Percentiles rank a stretch among this genome's conserved stretches.
phyloP scores from a whole-genome alignment of 2,113 vertebrate species.

The Pycnonotus jocosus region DNA sequence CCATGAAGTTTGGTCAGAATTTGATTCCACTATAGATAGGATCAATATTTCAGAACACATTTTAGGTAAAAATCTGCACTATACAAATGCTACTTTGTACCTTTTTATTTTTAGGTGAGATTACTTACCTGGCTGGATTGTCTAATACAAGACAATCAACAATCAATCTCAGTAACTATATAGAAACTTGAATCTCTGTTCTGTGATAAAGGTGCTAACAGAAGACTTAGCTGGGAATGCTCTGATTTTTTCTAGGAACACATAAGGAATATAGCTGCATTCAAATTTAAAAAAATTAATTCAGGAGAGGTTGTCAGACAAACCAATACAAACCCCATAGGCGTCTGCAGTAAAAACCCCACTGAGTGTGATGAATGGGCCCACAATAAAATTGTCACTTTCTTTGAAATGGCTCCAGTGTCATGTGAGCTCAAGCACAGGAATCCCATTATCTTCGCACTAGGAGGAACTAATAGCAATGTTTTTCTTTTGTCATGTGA shows the following conservation, averaged over 20 bases:
- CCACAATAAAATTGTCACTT: background rate
- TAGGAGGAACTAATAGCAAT: background rate
- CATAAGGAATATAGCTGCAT: background rate
- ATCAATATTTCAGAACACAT: background rate
- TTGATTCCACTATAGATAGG: background rate
- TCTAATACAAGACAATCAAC: background rate
- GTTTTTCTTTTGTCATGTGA: background rate
- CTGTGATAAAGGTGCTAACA: background rate
- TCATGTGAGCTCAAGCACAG: background rate
- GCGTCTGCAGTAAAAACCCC: background rate
- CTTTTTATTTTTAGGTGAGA: background rate
- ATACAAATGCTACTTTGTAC: background rate
- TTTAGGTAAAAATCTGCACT: background rate
- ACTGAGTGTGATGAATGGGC: background rate
- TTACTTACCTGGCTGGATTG: background rate
- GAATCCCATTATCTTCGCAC: background rate
- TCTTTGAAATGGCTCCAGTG: background rate
- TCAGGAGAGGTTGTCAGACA: background rate
- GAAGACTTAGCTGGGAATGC: background rate
- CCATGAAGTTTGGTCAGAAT: background rate
- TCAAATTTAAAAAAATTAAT: background rate
- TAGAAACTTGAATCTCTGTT: background rate
- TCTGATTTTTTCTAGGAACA: background rate
- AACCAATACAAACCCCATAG: background rate
- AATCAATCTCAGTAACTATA: background rate